These are phyloP conservation scores for Eulacestoma nigropectus DNA, from an alignment of 2,113 vertebrate species.

Conservation along the genomic window DNA sequence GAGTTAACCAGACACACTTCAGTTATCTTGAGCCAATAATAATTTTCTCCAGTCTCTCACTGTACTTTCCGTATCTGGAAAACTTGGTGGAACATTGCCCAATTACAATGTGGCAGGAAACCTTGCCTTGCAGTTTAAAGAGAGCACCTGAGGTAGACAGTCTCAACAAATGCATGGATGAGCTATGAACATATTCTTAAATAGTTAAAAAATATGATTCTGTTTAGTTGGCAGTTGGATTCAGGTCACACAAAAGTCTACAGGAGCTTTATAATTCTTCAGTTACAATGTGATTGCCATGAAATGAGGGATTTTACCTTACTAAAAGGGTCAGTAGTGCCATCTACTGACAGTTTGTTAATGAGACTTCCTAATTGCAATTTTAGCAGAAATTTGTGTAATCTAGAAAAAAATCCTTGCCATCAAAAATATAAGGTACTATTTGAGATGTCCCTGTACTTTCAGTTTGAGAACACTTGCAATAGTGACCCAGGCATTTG, in stretches of 20 bases:
- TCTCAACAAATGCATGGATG: neutral
- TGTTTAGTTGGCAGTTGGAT: neutral
- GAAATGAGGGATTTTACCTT: neutral
- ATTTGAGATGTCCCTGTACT: neutral
- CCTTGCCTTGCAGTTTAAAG: neutral
- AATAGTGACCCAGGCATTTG: neutral
- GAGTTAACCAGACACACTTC: neutral
- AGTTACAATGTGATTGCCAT: neutral
- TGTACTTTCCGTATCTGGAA: neutral
- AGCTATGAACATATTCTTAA: neutral
- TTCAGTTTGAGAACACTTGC: neutral
- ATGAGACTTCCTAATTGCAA: neutral
- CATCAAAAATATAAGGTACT: neutral
- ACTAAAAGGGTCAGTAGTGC: neutral
- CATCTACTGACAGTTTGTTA: constrained; percentile 25
- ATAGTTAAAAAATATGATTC: neutral
- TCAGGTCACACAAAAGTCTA: neutral
- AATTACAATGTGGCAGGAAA: neutral
- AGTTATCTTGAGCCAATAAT: neutral
- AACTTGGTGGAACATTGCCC: neutral
- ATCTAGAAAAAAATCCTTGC: neutral
- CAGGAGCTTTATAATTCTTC: neutral
- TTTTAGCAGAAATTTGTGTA: neutral
- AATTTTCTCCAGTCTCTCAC: neutral
- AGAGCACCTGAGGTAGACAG: neutral